phyloP scores from a whole-genome alignment of 2,888 invertebrate species.

The Apocheima hispidaria region DNA sequence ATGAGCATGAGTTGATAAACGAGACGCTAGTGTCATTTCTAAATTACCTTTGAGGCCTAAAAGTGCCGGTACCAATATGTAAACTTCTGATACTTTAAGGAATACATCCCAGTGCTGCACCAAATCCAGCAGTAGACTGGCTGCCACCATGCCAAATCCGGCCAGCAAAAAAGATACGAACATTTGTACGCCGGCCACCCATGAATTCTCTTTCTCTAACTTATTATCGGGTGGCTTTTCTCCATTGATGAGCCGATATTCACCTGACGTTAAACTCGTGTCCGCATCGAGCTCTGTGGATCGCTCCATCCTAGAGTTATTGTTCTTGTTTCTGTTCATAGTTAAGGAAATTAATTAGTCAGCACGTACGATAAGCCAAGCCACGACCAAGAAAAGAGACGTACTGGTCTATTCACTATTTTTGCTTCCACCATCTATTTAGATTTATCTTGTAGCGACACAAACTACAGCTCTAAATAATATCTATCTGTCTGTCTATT shows the following conservation, averaged over 20 bases:
- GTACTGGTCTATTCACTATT: slow-evolving; percentile 14
- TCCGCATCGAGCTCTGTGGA: slow-evolving; percentile 61
- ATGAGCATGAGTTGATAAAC: slow-evolving; percentile 97
- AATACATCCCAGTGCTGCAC: slow-evolving; percentile 97
- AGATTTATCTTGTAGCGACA: background rate
- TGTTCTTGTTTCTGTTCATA: slow-evolving; percentile 82
- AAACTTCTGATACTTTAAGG: slow-evolving; percentile 92
- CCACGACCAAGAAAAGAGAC: slow-evolving; percentile 21
- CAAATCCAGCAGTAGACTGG: slow-evolving; percentile 93
- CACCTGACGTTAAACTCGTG: slow-evolving; percentile 46
- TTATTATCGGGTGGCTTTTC: slow-evolving; percentile 76
- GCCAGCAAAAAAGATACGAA: slow-evolving; percentile 94
- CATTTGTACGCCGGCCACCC: slow-evolving; percentile 92
- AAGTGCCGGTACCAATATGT: slow-evolving; percentile 95
- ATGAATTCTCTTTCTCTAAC: slow-evolving; percentile 84
- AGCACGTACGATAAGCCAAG: slow-evolving; percentile 19
- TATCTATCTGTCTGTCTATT: background rate
- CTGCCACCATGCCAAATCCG: slow-evolving; percentile 96
- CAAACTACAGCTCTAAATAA: background rate
- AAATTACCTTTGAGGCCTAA: slow-evolving; percentile 97
- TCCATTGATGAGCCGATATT: slow-evolving; percentile 69
- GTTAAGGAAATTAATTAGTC: slow-evolving; percentile 31
- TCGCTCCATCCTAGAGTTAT: slow-evolving; percentile 69
- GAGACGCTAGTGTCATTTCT: slow-evolving; percentile 97
- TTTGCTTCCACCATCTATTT: background rate